phyloP scores from a whole-genome alignment of 2,113 vertebrate species.

The Galbula dea region DNA sequence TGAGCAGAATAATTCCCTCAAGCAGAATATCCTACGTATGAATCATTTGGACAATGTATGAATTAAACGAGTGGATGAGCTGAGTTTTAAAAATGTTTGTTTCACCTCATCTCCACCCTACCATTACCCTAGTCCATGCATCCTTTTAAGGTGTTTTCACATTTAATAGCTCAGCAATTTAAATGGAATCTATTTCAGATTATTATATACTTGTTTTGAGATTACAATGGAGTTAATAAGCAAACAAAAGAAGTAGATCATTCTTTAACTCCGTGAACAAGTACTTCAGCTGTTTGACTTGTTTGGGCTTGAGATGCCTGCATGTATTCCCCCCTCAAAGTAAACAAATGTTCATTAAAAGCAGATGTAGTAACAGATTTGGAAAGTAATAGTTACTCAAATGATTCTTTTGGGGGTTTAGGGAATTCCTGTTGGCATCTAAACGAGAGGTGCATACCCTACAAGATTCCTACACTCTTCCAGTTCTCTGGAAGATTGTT shows the following conservation, averaged over 20 bases:
- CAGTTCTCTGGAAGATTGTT: not conserved
- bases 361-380: slow-evolving; percentile 46
- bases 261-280: slow-evolving; percentile 22
- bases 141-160: not conserved
- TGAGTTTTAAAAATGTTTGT: not conserved
- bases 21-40: not conserved
- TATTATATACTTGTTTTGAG: not conserved
- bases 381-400: slow-evolving; percentile 23
- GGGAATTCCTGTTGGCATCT: not conserved
- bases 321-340: not conserved
- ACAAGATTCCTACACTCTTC: slow-evolving; percentile 25
- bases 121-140: not conserved
- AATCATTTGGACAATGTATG: not conserved
- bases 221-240: not conserved
- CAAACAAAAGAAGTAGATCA: not conserved
- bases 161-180: not conserved
- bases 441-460: not conserved
- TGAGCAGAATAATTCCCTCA: not conserved
- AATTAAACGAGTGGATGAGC: not conserved
- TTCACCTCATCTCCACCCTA: not conserved
- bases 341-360: slow-evolving; percentile 54
- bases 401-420: not conserved
- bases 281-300: slow-evolving; percentile 43
- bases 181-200: not conserved
- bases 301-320: slow-evolving; percentile 48